A percentile compares a stretch with the other conserved stretches of the same genome.
Conservation (phyloP, 2,797 vertebrate genomes). For the Poliocrania exsul region DNA sequence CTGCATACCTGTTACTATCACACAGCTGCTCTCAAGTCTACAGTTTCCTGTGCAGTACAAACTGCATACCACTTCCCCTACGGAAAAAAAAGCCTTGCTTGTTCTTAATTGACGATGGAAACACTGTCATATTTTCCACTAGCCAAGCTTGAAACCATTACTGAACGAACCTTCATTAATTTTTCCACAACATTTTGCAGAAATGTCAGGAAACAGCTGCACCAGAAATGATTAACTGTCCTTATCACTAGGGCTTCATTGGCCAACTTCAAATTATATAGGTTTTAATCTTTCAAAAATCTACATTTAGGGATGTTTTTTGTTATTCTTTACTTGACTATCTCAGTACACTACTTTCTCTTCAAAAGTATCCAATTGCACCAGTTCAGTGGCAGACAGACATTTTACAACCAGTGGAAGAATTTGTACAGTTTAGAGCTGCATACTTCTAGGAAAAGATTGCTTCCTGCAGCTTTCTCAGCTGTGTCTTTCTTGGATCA, state of each 20-base stretch:
- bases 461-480: slow-evolving; percentile 79
- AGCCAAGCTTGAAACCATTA: slow-evolving; percentile 85
- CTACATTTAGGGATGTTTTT: slow-evolving; percentile 18
- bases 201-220: slow-evolving; percentile 88
- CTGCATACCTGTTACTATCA: slow-evolving; percentile 68
- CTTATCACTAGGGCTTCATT: slow-evolving; percentile 71
- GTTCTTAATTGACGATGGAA: slow-evolving; percentile 87
- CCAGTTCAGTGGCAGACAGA: slow-evolving; percentile 13
- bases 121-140: slow-evolving; percentile 88
- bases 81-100: slow-evolving; percentile 77
- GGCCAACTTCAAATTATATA: slow-evolving; percentile 18
- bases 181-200: slow-evolving; percentile 91
- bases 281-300: slow-evolving; percentile 40
- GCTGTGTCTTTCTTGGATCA: slow-evolving; percentile 78
- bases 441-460: slow-evolving; percentile 78
- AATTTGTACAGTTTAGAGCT: slow-evolving; percentile 66
- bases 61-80: slow-evolving; percentile 82
- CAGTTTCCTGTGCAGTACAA: slow-evolving; percentile 82
- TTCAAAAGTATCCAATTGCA: slow-evolving; percentile 38
- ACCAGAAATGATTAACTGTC: slow-evolving; percentile 80
- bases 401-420: slow-evolving; percentile 65
- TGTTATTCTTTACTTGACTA: not conserved
- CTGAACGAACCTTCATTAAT: slow-evolving; percentile 86
- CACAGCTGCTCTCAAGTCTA: slow-evolving; percentile 72
- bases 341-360: slow-evolving; percentile 18